Conservation (phyloP, 2,113 vertebrate genomes). For the Gnathonemus longibarbis region DNA sequence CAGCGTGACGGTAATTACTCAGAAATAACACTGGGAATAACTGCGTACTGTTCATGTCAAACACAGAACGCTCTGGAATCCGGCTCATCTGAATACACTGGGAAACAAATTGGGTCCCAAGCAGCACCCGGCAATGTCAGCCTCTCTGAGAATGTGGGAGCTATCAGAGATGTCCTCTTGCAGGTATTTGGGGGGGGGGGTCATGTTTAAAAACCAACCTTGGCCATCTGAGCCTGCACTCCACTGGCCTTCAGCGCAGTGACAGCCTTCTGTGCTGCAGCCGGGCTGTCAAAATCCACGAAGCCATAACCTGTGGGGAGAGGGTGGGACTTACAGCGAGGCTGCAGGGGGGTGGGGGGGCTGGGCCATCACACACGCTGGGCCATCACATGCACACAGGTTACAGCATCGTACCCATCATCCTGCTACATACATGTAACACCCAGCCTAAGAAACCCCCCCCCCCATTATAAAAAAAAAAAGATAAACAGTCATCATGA, state of each 20-base stretch:
- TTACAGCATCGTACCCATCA: neutral
- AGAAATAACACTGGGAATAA: neutral
- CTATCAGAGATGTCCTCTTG: neutral
- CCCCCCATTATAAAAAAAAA: neutral
- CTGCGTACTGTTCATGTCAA: neutral
- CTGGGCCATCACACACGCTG: slow-evolving; percentile 1
- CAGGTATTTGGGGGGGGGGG: neutral
- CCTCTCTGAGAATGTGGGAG: neutral
- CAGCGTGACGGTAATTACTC: neutral
- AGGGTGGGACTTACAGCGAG: neutral
- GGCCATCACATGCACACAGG: neutral
- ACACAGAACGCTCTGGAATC: neutral
- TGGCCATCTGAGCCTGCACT: slow-evolving; percentile 90
- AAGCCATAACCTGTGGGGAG: slow-evolving; percentile 75
- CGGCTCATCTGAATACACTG: neutral
- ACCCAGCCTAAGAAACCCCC: neutral
- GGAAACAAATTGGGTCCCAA: neutral
- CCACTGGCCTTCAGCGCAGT: slow-evolving; percentile 82
- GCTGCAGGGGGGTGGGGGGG: neutral
- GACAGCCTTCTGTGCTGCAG: slow-evolving; percentile 84
- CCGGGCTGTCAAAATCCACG: slow-evolving; percentile 87
- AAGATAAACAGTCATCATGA: neutral
- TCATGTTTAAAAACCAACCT: slow-evolving; percentile 52
- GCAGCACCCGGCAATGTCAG: too few relatives aligned
- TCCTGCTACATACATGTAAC: too few relatives aligned